Base-by-base conservation (phyloP, 2,888 invertebrate species). In the Brachypterus glaber region DNA sequence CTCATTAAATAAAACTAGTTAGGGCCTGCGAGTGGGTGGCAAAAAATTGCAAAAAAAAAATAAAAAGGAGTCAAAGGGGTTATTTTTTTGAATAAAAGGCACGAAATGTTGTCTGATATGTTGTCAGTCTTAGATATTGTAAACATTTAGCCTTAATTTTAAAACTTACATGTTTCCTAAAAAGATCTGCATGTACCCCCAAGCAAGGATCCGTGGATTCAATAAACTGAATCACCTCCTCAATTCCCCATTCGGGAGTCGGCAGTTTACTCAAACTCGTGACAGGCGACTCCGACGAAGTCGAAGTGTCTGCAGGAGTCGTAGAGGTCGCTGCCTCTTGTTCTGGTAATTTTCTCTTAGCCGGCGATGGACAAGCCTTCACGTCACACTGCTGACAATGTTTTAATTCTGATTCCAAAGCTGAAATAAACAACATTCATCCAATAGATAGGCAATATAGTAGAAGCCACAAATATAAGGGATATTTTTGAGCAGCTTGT, bases 151-250 rank as follows among this genome's bases (percentile, higher is more conserved):
- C n/a, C n/a, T n/a, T 15, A 8, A 17, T n/a, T 8, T 15, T 7
- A 21, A 35, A 30, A 76, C 86, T 77, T 62, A 92, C 92, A 68
- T 95, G 93, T 70, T 84, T 89, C 54, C 89, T 74, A 64, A 95
- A 95, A 41, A 92, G 72, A 60, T 95, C 93, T 0, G 91, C 88
- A 65, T 93, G 89, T 1, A 82, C 76, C 9, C 84, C 82, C 33
- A 95, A 72, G 34, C 83, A 81, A 24, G 81, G 78, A 67, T 95
- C 95, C 14, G 84, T 79, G 41, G 82, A 79, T 39, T 83, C 83
- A 46, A 96, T 91, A 65, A 88, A 86, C 46, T 84, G 81, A 55
- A 93, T 92, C 40, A 95, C 95, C 60, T 95, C 91, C 58, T 95
- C 93, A 15, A 93, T 90, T 11, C 85, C 80, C 96, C 95, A 96